Conservation (phyloP, 2,113 vertebrate species). For the Pseudonaja textilis region DNA sequence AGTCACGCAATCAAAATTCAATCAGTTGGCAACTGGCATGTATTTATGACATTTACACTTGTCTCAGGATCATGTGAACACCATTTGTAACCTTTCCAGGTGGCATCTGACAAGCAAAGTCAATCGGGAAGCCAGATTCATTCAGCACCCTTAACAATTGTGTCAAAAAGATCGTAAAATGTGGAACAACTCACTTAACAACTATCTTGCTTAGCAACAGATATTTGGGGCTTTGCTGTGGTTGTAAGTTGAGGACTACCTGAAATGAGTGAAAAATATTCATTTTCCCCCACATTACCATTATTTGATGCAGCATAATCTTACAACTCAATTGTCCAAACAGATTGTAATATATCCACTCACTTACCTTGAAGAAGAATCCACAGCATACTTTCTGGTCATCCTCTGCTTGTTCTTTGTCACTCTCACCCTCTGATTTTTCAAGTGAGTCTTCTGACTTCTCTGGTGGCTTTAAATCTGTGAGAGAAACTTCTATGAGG, state of each 20-base stretch:
- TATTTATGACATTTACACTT: background rate
- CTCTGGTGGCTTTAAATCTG: conserved; percentile 82
- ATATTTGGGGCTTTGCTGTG: background rate
- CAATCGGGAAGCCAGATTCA: background rate
- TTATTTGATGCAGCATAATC: background rate
- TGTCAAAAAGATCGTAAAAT: background rate
- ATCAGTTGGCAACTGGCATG: background rate
- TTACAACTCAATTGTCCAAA: background rate
- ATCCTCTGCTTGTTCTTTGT: conserved; percentile 78
- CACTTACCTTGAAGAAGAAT: conserved; percentile 95
- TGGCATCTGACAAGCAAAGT: background rate
- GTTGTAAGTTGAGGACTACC: background rate
- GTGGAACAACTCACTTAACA: background rate
- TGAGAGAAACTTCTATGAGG: conserved; percentile 92
- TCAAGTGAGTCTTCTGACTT: conserved; percentile 74
- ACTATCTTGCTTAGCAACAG: background rate
- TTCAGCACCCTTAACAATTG: background rate
- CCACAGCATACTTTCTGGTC: conserved; percentile 91
- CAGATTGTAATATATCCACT: background rate
- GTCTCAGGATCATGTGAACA: background rate
- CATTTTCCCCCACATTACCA: background rate
- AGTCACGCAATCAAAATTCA: background rate
- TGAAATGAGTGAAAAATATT: background rate
- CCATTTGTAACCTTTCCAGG: background rate
- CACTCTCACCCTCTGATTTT: conserved; percentile 73